These are phyloP conservation scores for Seriola dumerili DNA, from an alignment of 2,113 vertebrate genomes.

Conservation along the genomic window DNA sequence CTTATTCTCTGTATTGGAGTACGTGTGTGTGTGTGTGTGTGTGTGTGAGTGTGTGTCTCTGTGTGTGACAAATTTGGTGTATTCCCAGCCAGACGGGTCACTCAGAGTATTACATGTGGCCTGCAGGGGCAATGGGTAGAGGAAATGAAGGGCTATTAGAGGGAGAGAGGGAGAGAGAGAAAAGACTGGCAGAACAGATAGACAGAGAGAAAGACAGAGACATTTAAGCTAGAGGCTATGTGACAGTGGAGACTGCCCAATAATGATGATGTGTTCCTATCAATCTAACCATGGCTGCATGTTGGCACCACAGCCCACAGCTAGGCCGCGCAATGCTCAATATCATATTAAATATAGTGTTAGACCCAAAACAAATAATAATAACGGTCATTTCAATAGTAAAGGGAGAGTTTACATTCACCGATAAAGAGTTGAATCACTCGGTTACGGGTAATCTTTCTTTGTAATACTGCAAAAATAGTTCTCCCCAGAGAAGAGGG, in stretches of 20 bases:
- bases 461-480: slow-evolving; percentile 72
- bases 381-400: slow-evolving; percentile 61
- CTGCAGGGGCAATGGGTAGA: slow-evolving; percentile 80
- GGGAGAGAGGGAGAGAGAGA: slow-evolving; percentile 56
- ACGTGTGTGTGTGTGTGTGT: slow-evolving; percentile 32
- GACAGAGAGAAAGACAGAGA: slow-evolving; percentile 67
- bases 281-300: slow-evolving; percentile 69
- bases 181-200: slow-evolving; percentile 65
- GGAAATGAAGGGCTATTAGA: slow-evolving; percentile 82
- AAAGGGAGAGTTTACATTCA: slow-evolving; percentile 72
- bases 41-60: slow-evolving; percentile 29
- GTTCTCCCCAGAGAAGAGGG: slow-evolving; percentile 61
- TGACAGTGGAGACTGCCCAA: slow-evolving; percentile 79
- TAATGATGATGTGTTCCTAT: slow-evolving; percentile 80
- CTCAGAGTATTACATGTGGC: slow-evolving; percentile 83
- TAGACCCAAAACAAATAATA: slow-evolving; percentile 73
- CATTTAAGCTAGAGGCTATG: slow-evolving; percentile 80
- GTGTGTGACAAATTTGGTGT: slow-evolving; percentile 67
- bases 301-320: slow-evolving; percentile 51
- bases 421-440: slow-evolving; percentile 65
- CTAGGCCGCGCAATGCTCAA: slow-evolving; percentile 45
- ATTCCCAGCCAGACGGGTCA: slow-evolving; percentile 79
- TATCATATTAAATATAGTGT: slow-evolving; percentile 66
- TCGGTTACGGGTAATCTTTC: slow-evolving; percentile 65
- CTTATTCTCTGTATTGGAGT: slow-evolving; percentile 37